Evolutionary conservation across 2,888 invertebrate genomes (phyloP).

Genomic region (Didymodactylos carnosus): DNA sequence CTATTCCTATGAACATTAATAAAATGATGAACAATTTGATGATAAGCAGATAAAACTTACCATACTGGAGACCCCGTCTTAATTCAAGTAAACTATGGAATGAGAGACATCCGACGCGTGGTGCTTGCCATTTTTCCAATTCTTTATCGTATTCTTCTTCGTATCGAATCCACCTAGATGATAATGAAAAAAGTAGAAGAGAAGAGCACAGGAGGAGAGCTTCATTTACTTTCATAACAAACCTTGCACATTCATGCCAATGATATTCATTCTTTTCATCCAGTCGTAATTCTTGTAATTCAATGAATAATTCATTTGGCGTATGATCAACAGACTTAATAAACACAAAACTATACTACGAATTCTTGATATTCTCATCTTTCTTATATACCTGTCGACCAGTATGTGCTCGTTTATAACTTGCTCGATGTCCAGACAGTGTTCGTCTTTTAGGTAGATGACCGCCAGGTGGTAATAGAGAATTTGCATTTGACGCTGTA

Average conservation of each 20-base stretch:
- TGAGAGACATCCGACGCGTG: constrained; percentile 2
- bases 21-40: background rate
- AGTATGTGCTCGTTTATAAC: background rate
- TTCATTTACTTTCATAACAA: background rate
- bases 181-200: no score
- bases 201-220: no score
- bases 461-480: background rate
- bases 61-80: constrained; percentile 10
- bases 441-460: background rate
- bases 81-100: constrained; percentile 11
- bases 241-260: background rate
- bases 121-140: background rate
- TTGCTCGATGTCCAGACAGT: background rate
- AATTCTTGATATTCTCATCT: background rate
- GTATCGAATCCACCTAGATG: background rate
- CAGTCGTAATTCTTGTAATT: background rate
- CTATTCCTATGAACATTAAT: background rate
- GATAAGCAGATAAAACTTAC: background rate
- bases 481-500: background rate
- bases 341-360: background rate
- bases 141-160: background rate
- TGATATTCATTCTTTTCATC: background rate
- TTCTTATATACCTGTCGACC: background rate
- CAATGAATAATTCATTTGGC: background rate
- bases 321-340: background rate